Conservation (phyloP, 2,797 vertebrate species). For the Valencia hispanica region DNA sequence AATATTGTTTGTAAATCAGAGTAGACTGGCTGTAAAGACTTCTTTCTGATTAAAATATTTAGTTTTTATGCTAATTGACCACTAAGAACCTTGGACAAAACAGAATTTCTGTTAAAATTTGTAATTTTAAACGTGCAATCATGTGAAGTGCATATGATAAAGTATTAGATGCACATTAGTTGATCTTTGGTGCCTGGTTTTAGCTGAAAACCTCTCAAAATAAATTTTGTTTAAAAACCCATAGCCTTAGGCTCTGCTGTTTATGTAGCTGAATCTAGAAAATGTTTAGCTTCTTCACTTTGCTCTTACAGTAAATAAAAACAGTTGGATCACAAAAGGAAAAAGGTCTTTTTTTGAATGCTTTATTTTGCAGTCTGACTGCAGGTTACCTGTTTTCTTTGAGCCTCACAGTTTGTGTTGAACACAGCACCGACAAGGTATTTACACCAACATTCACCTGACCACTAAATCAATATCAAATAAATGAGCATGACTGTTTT, state of each 20-base stretch:
- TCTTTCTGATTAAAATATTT: slow-evolving; percentile 22
- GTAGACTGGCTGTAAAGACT: slow-evolving; percentile 4
- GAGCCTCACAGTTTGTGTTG: slow-evolving; percentile 47
- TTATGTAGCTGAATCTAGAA: neutral
- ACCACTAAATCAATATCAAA: slow-evolving; percentile 67
- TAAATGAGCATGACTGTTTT: slow-evolving; percentile 52
- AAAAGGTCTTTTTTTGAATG: neutral
- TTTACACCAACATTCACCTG: slow-evolving; percentile 52
- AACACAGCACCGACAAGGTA: slow-evolving; percentile 43
- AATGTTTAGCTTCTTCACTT: neutral
- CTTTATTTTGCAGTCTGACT: slow-evolving; percentile 27
- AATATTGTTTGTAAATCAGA: neutral
- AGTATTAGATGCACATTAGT: neutral
- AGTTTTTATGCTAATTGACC: neutral
- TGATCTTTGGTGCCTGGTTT: neutral
- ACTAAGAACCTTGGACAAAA: neutral
- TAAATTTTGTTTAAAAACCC: neutral
- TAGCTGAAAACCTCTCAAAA: neutral
- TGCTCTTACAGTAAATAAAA: neutral
- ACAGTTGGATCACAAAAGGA: neutral
- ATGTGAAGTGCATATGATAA: neutral
- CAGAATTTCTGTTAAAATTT: neutral
- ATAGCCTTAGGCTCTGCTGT: neutral
- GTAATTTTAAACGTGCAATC: neutral
- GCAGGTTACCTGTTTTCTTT: slow-evolving; percentile 32